Evolutionary conservation across 2,797 vertebrate genomes (phyloP), one percentile per base, ranked within the genome.

Genomic region (Sphaeramia orbicularis): DNA sequence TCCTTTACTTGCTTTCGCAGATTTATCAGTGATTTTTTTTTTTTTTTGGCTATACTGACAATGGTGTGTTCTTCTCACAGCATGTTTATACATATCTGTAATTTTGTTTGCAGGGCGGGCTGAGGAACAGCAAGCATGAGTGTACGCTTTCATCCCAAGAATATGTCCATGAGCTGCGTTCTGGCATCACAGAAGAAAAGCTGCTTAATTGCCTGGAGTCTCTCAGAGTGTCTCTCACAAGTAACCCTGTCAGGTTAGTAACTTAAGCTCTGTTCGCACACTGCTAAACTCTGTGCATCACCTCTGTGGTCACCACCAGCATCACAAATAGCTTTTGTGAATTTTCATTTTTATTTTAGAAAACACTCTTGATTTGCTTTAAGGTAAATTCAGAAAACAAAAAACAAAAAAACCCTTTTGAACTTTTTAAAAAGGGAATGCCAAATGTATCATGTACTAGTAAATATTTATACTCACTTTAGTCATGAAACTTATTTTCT

Each of bases 121-220:
- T 99, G 8, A 97, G 96, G 90, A 99, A 98, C 93, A 99, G 96
- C 94, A 99, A 98, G 83, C 97, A 99, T 2, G 98, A 99, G 79
- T 96, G 93, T 64, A 99, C 97, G 0, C 90, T 99, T 51, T 99
- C 98, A 48, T 99, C 97, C 0, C 98, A 99, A 88, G 98, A 99
- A 79, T 99, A 98, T 35, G 96, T 99, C 78, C 97, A 99, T 38
- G 98, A 99, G 78, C 89, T 99, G 69, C 94, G 97, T 36, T 99
- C 98, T 6, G 97, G 96, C 68, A 99, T 99, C 90, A 90, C 94
- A 5, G 98, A 99, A 36, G 98, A 99, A 51, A 98, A 97, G 83
- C 95, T 99, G 65, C 95, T 99, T 72, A 99, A 96, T 72, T 99
- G 98, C 74, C 92, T 99, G 70, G 98, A 99, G 91, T 99, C 98